These are phyloP conservation scores for Varanus salvator DNA, from an alignment of 2,113 vertebrate species.

Conservation along the genomic window DNA sequence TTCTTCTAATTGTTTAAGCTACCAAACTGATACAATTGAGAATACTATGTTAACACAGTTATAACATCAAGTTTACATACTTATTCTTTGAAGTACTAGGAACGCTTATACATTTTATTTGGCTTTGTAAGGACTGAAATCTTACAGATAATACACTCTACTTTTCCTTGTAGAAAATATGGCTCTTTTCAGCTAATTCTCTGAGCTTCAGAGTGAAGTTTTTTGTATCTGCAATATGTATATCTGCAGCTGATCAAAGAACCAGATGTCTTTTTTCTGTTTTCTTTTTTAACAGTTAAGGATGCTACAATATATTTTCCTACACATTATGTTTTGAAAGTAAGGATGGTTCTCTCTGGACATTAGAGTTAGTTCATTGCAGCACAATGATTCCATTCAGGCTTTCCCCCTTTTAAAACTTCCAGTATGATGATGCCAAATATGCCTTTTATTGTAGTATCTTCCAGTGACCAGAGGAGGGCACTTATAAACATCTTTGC, in stretches of 20 bases:
- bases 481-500: slow-evolving; percentile 77
- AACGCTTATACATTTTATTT: slow-evolving; percentile 83
- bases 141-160: slow-evolving; percentile 81
- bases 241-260: slow-evolving; percentile 75
- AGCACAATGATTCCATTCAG: slow-evolving; percentile 64
- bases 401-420: slow-evolving; percentile 50
- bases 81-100: slow-evolving; percentile 83
- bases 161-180: slow-evolving; percentile 79
- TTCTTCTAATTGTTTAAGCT: slow-evolving; percentile 80
- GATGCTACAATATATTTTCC: slow-evolving; percentile 61
- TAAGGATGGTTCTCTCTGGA: slow-evolving; percentile 64
- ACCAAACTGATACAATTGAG: slow-evolving; percentile 81
- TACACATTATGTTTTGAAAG: slow-evolving; percentile 46
- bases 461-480: slow-evolving; percentile 80
- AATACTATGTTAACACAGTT: slow-evolving; percentile 78
- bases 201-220: slow-evolving; percentile 78
- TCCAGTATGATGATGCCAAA: slow-evolving; percentile 55
- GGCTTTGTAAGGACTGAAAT: slow-evolving; percentile 83
- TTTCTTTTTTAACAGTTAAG: slow-evolving; percentile 61
- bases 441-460: slow-evolving; percentile 64
- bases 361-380: slow-evolving; percentile 67
- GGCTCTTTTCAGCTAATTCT: slow-evolving; percentile 81
- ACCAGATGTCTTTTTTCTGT: slow-evolving; percentile 41
- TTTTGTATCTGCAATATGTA: slow-evolving; percentile 40
- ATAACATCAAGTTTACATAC: slow-evolving; percentile 82